Percentiles rank a stretch among this genome's conserved stretches.
These are phyloP conservation scores for Bombus superbus DNA, from an alignment of 1,140 invertebrate genomes.

Conservation along the genomic window DNA sequence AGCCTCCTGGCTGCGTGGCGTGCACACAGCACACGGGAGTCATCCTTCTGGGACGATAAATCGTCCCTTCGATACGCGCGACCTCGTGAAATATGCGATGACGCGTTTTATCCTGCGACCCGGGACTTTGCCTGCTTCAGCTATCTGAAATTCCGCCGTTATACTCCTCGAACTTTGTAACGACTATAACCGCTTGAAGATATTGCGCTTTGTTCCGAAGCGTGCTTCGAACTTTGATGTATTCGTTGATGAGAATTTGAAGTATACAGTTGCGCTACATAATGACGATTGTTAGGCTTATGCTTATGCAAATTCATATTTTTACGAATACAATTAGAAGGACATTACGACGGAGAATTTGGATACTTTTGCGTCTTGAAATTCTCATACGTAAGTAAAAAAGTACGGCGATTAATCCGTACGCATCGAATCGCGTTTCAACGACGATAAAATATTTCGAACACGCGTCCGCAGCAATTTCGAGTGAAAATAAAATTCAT, in stretches of 20 bases:
- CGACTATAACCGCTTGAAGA: background rate
- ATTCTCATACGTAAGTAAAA: no score
- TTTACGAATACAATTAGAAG: no score
- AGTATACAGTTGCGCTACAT: no score
- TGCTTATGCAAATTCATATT: no score
- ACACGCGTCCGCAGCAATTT: background rate
- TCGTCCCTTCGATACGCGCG: slow-evolving; percentile 16
- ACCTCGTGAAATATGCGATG: slow-evolving; percentile 17
- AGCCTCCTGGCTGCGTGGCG: background rate
- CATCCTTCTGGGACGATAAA: slow-evolving; percentile 21
- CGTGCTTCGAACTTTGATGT: background rate
- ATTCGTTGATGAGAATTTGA: background rate
- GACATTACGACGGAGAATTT: no score
- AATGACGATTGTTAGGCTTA: no score
- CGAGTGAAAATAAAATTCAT: background rate
- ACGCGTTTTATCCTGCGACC: background rate
- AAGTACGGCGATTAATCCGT: no score
- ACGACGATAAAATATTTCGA: background rate
- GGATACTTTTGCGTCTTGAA: no score
- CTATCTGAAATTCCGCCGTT: background rate
- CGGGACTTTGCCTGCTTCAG: background rate
- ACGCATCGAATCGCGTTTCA: background rate
- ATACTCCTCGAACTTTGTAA: background rate
- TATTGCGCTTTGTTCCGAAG: background rate
- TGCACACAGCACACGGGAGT: background rate